These are phyloP conservation scores for Actinernus sp. DNA, from an alignment of 92 coral and sea anemone species.

Conservation along the genomic window DNA sequence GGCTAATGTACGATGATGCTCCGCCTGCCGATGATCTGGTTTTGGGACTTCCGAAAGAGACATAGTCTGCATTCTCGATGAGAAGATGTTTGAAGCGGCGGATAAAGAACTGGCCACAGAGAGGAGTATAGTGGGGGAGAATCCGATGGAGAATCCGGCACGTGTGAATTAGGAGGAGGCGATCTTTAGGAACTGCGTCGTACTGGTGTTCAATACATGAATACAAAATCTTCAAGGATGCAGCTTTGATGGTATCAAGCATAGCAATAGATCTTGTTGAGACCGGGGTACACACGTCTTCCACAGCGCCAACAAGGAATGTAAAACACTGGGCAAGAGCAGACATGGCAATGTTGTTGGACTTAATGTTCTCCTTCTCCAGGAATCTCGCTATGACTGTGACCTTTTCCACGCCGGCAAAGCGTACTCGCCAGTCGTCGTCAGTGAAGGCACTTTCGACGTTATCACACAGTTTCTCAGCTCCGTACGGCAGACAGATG, in stretches of 20 bases:
- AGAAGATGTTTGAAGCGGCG: conserved; percentile 94
- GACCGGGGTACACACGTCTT: conserved; percentile 97
- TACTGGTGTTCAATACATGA: conserved; percentile 92
- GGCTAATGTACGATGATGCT: conserved; percentile 56
- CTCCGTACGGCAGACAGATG: conserved; percentile 95
- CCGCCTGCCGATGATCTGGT: conserved; percentile 59
- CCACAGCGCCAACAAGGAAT: conserved; percentile 96
- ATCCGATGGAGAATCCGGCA: conserved; percentile 88
- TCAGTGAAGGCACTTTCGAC: conserved; percentile 89
- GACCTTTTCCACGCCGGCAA: conserved; percentile 88
- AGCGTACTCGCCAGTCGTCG: conserved; percentile 94
- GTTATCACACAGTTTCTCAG: conserved; percentile 92
- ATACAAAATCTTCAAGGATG: conserved; percentile 81
- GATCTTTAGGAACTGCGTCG: conserved; percentile 88
- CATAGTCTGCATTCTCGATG: conserved; percentile 96
- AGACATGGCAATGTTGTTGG: conserved; percentile 90
- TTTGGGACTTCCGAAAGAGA: conserved; percentile 86
- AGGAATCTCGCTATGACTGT: conserved; percentile 90
- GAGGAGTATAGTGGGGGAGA: conserved; percentile 94
- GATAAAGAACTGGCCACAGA: conserved; percentile 95
- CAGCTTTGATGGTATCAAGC: conserved; percentile 87
- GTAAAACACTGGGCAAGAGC: conserved; percentile 96
- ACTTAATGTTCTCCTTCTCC: conserved; percentile 82
- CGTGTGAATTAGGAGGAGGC: conserved; percentile 94
- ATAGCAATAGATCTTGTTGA: conserved; percentile 81